These are phyloP conservation scores for Gnatocerus cornutus DNA, from an alignment of 2,888 invertebrate genomes.

Conservation along the genomic window DNA sequence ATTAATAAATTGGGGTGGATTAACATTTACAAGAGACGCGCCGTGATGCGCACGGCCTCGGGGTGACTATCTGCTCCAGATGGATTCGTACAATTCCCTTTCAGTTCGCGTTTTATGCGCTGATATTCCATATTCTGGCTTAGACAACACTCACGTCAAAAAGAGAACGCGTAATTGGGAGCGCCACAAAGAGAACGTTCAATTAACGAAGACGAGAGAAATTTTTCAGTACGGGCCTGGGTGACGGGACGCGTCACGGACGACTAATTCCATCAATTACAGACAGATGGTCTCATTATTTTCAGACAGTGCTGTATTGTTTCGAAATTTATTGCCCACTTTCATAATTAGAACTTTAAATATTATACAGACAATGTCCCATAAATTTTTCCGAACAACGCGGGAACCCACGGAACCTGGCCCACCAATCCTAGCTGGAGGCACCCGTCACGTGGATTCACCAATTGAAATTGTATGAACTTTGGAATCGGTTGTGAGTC, in stretches of 20 bases:
- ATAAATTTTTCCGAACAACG: slow-evolving; percentile 54
- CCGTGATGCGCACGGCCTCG: slow-evolving; percentile 62
- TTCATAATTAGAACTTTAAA: slow-evolving; percentile 66
- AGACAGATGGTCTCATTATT: slow-evolving; percentile 68
- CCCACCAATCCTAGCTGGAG: too few species aligned
- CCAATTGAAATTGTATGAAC: too few species aligned
- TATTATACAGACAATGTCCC: slow-evolving; percentile 61
- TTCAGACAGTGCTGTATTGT: slow-evolving; percentile 67
- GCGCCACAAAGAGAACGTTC: slow-evolving; percentile 45
- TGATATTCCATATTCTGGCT: slow-evolving; percentile 44
- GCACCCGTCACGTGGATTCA: too few species aligned
- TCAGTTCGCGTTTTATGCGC: slow-evolving; percentile 35
- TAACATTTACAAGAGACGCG: slow-evolving; percentile 66
- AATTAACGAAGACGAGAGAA: slow-evolving; percentile 27
- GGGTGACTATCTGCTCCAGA: slow-evolving; percentile 63
- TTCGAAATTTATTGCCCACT: slow-evolving; percentile 67
- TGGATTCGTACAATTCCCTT: slow-evolving; percentile 55
- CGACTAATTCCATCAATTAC: slow-evolving; percentile 68
- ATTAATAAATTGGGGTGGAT: slow-evolving; percentile 70
- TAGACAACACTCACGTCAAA: slow-evolving; percentile 45
- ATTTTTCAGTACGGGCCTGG: slow-evolving; percentile 36
- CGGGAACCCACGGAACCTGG: too few species aligned
- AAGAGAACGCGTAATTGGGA: slow-evolving; percentile 40
- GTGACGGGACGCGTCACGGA: slow-evolving; percentile 56
- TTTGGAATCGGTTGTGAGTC: too few species aligned